Base-by-base conservation (phyloP, 37 sponge, comb jelly and placozoan species). In the Hormiphora californensis region DNA sequence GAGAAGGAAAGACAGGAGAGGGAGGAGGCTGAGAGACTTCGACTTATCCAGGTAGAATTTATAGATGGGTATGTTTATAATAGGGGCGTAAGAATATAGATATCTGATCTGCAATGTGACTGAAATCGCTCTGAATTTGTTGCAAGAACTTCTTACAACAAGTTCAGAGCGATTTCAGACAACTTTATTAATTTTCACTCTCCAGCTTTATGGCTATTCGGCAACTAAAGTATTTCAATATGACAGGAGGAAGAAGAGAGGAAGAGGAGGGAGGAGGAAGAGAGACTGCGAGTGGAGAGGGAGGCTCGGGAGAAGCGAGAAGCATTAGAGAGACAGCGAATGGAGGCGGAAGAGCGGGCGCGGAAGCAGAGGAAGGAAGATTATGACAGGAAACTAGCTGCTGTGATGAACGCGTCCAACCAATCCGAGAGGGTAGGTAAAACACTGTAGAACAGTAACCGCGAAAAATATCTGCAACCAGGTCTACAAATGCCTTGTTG, bases 311-410 rank as follows among this genome's bases (percentile, higher is more conserved):
- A 65, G 67, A 65, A 17, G 17, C 32, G 67, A 19, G 67, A 35
- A 3, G 37, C 12, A 19, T 19, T 65, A 28, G 67, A 65, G 67
- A 65, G 37, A 17, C 21, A 32, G 67, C 21, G 67, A 38, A 4
- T 0, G 37, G 67, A 65, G 37, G 67, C 67, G 15, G 67, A 65
- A 19, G 67, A 65, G 37, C 8, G 35, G 2, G 37, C 37, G 36
- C 32, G 35, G 37, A 65, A 38, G 28, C 3, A 32, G 67, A 12
- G 67, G 28, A 12, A 38, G 37, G 67, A 65, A 17, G 67, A 65
- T 28, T 65, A 65, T 31, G 17, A 65, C 11, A 65, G 67, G 37
- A 65, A 65, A 65, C 67, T 65, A 33, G 67, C 33, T 33, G 67
- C 67, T 27, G 67, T 65, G 8, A 65, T 65, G 37, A 32, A 65